Evolutionary conservation across 2,888 invertebrate genomes (phyloP), one percentile per base, ranked within the genome.

Genomic region (Hydroisotoma schaefferi): DNA sequence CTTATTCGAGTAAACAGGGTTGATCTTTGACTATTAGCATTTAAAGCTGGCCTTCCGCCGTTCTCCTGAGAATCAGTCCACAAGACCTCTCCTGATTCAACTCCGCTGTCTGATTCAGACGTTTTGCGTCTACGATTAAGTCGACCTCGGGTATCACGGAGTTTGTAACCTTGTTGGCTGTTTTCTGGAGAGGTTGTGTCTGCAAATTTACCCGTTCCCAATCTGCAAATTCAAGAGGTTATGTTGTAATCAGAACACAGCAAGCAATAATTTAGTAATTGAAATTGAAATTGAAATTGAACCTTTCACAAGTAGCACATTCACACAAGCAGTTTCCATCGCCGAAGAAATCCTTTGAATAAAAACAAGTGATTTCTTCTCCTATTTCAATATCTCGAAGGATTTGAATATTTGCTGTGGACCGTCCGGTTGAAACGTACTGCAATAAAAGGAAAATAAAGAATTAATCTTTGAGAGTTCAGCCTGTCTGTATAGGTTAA

Each of bases 261-360:
- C 43, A 33, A n/a, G 23, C 8, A 26, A 15, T 28, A 44, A 55
- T 26, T 44, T 23, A 27, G n/a, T 5, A 40, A 26, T 15, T 28
- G 8, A 38, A 38, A 15, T 25, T 40, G 25, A 4, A 22, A 28
- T 4, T 22, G 10, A 29, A 23, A 3, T 5, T n/a, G n/a, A 20
- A 82, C 81, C 94, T 84, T 80, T 99, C 99, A 80, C 99, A 99
- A 0, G 99, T 98, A 77, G 90, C 88, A 80, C 99, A 99, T 80
- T 99, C 99, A 80, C 99, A 99, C 73, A 90, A 88, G 75, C 88
- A 87, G 79, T 99, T 99, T 55, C 87, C 86, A 78, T 98, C 97
- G 6, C 99, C 99, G 79, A 99, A 99, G 81, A 99, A 99, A 77
- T 98, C 95, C 77, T 94, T 93, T 1, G 98, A 98, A 79, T 99